These are phyloP conservation scores for Diadegma fenestrale DNA, from an alignment of 2,888 invertebrate species.

Conservation along the genomic window DNA sequence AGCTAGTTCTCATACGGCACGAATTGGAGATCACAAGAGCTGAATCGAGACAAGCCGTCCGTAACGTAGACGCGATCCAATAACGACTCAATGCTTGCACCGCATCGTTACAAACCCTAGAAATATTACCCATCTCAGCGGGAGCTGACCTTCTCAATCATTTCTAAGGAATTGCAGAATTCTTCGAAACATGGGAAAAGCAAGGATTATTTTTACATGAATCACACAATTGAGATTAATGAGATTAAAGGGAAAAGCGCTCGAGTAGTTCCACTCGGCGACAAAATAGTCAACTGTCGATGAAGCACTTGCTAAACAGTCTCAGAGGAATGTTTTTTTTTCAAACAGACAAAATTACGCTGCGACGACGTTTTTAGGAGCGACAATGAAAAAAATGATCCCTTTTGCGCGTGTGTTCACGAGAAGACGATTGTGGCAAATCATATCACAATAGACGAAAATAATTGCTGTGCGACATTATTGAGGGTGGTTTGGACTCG, in stretches of 20 bases:
- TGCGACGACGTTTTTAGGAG: conserved; percentile 39
- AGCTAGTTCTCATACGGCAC: neutral
- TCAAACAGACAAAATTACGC: conserved; percentile 25
- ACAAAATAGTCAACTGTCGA: conserved; percentile 16
- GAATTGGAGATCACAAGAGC: conserved; percentile 9
- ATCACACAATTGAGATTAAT: conserved; percentile 9
- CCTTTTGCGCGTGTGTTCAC: conserved; percentile 33
- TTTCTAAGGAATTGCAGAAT: conserved; percentile 2
- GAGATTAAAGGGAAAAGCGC: neutral
- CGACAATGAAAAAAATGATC: conserved; percentile 37
- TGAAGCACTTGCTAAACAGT: neutral
- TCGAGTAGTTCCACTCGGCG: conserved; percentile 17
- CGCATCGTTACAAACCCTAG: neutral
- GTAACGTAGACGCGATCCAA: neutral
- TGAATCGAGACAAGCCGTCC: neutral
- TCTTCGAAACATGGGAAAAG: conserved; percentile 16
- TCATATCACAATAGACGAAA: conserved; percentile 17
- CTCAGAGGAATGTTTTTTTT: conserved; percentile 40
- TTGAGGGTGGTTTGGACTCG: conserved; percentile 29
- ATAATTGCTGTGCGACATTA: conserved; percentile 24
- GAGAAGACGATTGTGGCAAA: conserved; percentile 42
- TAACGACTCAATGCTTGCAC: neutral
- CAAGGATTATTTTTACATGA: conserved; percentile 6
- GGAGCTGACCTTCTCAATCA: conserved; percentile 7
- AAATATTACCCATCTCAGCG: conserved; percentile 4